phyloP scores from a whole-genome alignment of 2,797 vertebrate genomes.

The Tragopan temminckii region DNA sequence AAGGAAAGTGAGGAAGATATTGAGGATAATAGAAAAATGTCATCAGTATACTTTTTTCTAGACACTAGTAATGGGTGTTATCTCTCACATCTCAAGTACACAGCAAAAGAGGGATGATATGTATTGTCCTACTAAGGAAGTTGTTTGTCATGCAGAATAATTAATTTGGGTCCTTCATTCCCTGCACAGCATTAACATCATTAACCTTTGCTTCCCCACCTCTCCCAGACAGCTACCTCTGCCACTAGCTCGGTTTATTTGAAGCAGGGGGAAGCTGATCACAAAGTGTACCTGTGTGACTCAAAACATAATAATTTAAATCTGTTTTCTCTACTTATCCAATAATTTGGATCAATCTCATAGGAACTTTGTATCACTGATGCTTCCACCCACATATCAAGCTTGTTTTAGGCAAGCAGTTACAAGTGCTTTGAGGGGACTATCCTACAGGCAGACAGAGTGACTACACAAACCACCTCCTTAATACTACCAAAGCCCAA shows the following conservation, averaged over 20 bases:
- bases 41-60: background rate
- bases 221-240: background rate
- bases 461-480: background rate
- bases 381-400: background rate
- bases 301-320: background rate
- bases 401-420: background rate
- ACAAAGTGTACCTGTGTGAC: background rate
- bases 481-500: background rate
- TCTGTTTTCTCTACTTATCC: background rate
- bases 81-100: background rate
- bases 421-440: background rate
- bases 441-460: background rate
- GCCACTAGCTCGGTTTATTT: rapidly evolving
- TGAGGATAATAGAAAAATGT: background rate
- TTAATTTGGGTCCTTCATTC: background rate
- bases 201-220: background rate
- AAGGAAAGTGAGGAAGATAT: background rate
- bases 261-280: background rate
- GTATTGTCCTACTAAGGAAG: rapidly evolving
- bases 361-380: background rate
- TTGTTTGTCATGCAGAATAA: background rate
- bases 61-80: rapidly evolving
- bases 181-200: background rate
- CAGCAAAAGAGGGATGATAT: rapidly evolving
- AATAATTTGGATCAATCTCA: rapidly evolving